Conservation (phyloP, 2,797 vertebrate species). For the Psittacula derbiana region DNA sequence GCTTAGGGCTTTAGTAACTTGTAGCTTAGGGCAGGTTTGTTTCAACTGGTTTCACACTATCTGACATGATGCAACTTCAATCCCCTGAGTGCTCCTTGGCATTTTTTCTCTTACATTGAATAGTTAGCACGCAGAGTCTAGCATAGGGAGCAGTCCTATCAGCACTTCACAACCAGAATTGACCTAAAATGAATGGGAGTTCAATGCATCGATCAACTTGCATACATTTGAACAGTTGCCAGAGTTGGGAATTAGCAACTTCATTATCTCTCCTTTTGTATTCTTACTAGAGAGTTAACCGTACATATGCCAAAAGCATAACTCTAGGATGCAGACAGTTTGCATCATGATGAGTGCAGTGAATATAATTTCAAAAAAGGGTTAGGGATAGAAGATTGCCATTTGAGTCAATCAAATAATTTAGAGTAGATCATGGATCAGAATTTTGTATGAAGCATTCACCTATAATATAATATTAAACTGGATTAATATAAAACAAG, state of each 20-base stretch:
- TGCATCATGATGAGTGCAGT: not conserved
- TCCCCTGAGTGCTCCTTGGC: fast-evolving
- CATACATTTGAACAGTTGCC: not conserved
- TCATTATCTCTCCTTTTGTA: not conserved
- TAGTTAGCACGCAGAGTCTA: not conserved
- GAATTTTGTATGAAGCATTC: not conserved
- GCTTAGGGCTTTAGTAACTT: no score
- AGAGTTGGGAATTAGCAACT: not conserved
- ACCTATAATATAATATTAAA: not conserved
- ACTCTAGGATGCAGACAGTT: not conserved
- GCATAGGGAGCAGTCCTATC: not conserved
- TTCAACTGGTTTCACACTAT: not conserved
- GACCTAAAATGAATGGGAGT: not conserved
- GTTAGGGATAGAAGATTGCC: not conserved
- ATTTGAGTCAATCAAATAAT: not conserved
- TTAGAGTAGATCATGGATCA: not conserved
- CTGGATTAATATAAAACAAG: not conserved
- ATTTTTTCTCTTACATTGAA: not conserved
- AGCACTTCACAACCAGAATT: not conserved
- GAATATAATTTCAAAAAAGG: not conserved
- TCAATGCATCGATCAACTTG: not conserved
- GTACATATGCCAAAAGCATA: not conserved
- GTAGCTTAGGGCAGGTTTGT: not conserved
- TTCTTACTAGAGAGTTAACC: not conserved
- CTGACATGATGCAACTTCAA: not conserved